Percentiles rank a stretch among this genome's conserved stretches.
Conservation (phyloP, 2,797 vertebrate genomes). For the Linurgus olivaceus region DNA sequence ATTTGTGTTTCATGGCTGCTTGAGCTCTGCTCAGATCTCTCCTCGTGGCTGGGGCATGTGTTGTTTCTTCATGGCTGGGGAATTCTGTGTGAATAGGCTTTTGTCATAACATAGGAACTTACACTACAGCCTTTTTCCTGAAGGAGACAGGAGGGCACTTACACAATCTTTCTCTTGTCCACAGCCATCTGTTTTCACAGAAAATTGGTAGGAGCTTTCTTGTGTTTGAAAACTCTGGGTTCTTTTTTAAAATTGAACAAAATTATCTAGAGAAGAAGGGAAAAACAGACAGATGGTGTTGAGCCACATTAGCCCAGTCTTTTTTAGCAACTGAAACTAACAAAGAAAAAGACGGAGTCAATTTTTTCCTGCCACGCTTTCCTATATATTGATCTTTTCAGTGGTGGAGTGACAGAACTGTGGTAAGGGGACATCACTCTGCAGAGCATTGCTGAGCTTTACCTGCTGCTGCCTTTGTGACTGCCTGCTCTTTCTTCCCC, state of each 20-base stretch:
- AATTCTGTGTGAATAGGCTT: conserved; percentile 53
- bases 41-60: background rate
- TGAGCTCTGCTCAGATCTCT: background rate
- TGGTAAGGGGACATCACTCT: background rate
- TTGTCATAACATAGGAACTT: conserved; percentile 51
- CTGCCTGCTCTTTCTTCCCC: background rate
- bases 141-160: background rate
- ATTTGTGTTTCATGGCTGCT: conserved; percentile 2
- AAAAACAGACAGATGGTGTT: background rate
- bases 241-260: background rate
- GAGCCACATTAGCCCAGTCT: background rate
- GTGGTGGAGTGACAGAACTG: background rate
- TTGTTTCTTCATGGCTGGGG: conserved; percentile 41
- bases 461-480: background rate
- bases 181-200: background rate
- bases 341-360: background rate
- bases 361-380: background rate
- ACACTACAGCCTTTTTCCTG: conserved; percentile 4
- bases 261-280: background rate
- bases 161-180: background rate
- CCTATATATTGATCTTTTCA: background rate
- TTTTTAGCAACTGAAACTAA: background rate
- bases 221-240: background rate
- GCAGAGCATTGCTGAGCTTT: background rate
- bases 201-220: background rate